A percentile compares a stretch with the other conserved stretches of the same genome.
Evolutionary conservation across 2,113 vertebrate species (phyloP).

Genomic region (Ginglymostoma cirratum): DNA sequence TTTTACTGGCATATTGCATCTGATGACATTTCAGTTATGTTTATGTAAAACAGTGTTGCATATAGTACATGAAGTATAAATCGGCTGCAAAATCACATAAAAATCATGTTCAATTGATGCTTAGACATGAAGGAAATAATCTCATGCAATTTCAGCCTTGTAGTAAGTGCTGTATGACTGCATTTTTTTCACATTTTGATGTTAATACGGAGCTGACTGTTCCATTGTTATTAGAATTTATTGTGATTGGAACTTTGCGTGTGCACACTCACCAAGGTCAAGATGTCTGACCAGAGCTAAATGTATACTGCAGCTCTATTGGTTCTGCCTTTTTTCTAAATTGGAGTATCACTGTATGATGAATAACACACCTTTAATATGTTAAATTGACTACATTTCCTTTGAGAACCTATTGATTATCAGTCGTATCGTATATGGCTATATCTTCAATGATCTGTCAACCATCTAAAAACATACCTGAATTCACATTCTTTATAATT

Average conservation of each 20-base stretch:
- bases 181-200: background rate
- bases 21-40: background rate
- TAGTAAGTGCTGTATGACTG: background rate
- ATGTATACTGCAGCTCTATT: background rate
- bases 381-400: background rate
- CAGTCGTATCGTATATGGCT: background rate
- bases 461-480: background rate
- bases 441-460: background rate
- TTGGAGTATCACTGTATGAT: background rate
- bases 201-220: background rate
- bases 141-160: background rate
- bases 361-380: background rate
- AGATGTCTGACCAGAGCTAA: background rate
- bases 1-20: background rate
- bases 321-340: background rate
- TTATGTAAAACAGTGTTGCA: background rate
- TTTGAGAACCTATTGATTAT: background rate
- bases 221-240: background rate
- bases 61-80: slow-evolving; percentile 12
- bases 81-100: background rate
- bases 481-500: background rate
- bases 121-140: background rate
- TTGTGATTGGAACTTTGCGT: background rate
- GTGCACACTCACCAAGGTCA: background rate
- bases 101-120: background rate